These are phyloP conservation scores for Nymphalis c-album DNA, from an alignment of 2,888 invertebrate species.

Conservation along the genomic window DNA sequence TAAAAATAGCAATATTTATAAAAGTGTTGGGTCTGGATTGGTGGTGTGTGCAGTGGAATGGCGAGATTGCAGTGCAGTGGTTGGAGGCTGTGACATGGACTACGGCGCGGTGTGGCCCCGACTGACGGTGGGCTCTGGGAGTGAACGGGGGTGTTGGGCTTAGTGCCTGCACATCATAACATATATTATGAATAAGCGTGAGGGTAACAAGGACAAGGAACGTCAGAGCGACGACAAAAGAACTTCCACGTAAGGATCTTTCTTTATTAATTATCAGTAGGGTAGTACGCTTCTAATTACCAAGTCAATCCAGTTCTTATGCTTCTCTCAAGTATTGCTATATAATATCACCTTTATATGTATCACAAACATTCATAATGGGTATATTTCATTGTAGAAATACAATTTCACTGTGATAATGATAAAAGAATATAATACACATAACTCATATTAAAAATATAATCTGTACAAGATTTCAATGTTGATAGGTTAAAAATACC, in stretches of 20 bases:
- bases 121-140: constrained; percentile 72
- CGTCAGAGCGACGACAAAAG: constrained; percentile 80
- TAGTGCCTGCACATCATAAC: constrained; percentile 71
- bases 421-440: too few relatives aligned
- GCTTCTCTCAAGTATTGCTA: constrained; percentile 2
- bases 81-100: constrained; percentile 75
- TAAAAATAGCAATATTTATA: constrained; percentile 63
- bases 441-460: background rate
- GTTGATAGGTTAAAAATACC: too few relatives aligned
- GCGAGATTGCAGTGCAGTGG: constrained; percentile 60
- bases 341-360: background rate
- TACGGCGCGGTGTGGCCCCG: constrained; percentile 61
- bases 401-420: background rate
- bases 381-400: background rate
- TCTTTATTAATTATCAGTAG: constrained; percentile 17
- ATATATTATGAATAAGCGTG: constrained; percentile 80
- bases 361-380: background rate
- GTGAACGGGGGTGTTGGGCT: constrained; percentile 73
- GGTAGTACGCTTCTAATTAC: background rate
- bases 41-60: constrained; percentile 61
- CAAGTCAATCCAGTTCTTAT: background rate
- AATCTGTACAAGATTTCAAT: background rate
- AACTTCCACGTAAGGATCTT: constrained; percentile 71
- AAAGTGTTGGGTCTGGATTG: constrained; percentile 57
- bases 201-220: constrained; percentile 78